Base-by-base conservation (phyloP, 2,797 vertebrate genomes). In the Rachycentron canadum region DNA sequence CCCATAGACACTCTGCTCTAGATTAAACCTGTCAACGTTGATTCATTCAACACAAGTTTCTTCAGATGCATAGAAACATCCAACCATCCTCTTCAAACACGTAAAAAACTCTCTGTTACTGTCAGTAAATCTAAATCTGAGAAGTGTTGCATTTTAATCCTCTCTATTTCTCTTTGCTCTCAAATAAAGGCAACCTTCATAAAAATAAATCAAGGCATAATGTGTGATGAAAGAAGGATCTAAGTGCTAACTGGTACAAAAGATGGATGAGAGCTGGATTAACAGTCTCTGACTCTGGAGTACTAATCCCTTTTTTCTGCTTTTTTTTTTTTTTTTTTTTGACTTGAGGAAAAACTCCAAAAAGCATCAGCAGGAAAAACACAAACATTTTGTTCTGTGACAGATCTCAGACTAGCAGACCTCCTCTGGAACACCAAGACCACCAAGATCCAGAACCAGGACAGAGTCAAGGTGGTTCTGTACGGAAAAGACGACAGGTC, bases 191-290 rank as follows among this genome's bases (percentile, higher is more conserved):
- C 81, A 75, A 34, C 77, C 67, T 75, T 81, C 73, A 47, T 72
- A 73, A 65, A 71, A 65, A 66, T 10, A 70, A 87, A 63, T 49
- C 41, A 84, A 89, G 88, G 87, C 85, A 89, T 78, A 89, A 74
- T 23, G 59, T 73, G 88, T 34, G 64, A 84, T 21, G 52, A 75
- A 40, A 59, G 21, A 25, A 68, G 80, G 14, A 5, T 26, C 13
- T 53, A 14, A 16, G 25, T 14, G 12, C 50, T 26, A 16, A 72
- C 2, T 47, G 11, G 64, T 61, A 47, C 58, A 60, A 41, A 38
- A 67, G 62, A 38, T 16, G 47, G 56, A 52, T 0, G 55, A 60
- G 47, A 47, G 58, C 67, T 14, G 65, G 60, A 43, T 55, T 2
- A 7, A 34, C 28, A 25, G 71, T 55, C 69, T 65, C 76, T 57